phyloP scores from a whole-genome alignment of 2,888 invertebrate genomes.

The Cephus nigrinus region DNA sequence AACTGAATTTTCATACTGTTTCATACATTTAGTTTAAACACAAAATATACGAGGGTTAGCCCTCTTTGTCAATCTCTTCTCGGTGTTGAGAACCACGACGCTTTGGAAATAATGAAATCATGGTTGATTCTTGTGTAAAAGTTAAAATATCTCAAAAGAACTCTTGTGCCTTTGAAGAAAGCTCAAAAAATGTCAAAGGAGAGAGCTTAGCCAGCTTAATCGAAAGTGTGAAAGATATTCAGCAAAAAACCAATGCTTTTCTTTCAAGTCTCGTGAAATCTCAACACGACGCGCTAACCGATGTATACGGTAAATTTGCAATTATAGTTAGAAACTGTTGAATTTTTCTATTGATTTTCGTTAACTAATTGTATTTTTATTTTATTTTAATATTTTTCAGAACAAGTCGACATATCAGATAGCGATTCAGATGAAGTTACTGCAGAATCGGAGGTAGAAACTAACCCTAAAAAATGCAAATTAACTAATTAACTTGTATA shows the following conservation, averaged over 20 bases:
- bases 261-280: constrained; percentile 47
- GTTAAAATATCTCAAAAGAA: constrained; percentile 11
- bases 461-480: constrained; percentile 53
- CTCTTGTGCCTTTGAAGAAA: constrained; percentile 5
- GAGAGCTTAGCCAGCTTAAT: constrained; percentile 40
- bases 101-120: background rate
- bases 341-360: background rate
- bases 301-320: background rate
- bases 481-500: constrained; percentile 22
- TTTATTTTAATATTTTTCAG: constrained; percentile 31
- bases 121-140: constrained; percentile 14
- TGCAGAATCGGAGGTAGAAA: constrained; percentile 29
- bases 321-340: background rate
- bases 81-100: no score
- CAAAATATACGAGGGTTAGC: no score
- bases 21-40: no score
- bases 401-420: constrained; percentile 33
- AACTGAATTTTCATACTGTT: no score
- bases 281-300: background rate
- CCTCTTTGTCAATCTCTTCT: no score
- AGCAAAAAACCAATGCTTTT: constrained; percentile 49
- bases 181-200: constrained; percentile 10
- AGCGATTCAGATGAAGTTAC: constrained; percentile 39
- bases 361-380: background rate
- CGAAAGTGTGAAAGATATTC: constrained; percentile 41